Base-by-base conservation (phyloP, 2,888 invertebrate genomes). In the Charanyca ferruginea region DNA sequence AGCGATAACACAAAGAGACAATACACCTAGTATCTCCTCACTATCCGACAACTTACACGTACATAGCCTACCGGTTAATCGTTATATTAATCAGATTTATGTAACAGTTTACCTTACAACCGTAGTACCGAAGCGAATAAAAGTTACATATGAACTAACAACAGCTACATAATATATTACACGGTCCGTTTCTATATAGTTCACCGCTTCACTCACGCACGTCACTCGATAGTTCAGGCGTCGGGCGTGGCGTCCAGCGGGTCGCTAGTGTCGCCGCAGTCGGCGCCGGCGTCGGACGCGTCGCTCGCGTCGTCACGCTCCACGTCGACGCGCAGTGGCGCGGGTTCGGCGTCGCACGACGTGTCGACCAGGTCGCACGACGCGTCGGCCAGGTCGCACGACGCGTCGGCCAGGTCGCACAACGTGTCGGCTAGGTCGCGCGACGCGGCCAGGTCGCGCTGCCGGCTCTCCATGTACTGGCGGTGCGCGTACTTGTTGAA, bases 401-500 rank as follows among this genome's bases (percentile, higher is more conserved):
- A 65, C 38, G 65, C 11, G 32, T 32, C 66, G 68, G 62, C 68
- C 65, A 11, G 32, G 11, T 32, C 32, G 32, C 32, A 32, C 32
- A 11, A 32, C 9, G 32, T 32, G 32, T 32, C 49, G 41, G 81
- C 78, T 53, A 0, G 69, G 45, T 80, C 72, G 62, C 51, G 61
- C 38, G 55, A 65, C 41, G 64, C 66, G 67, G 63, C 68, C 66
- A n/a, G n/a, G n/a, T 73, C 64, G 60, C 79, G 82, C 54, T 52
- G 75, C 63, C 75, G 81, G 61, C 91, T 89, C 79, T 85, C 87
- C 85, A 95, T 77, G 92, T 95, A 95, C 91, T 95, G 95, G 42
- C 93, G 91, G 85, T 95, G 95, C 85, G 95, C 95, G 93, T 95
- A 95, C 90, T 95, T 95, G 94, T 95, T 95, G 94, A 95, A 95